Evolutionary conservation across 2,797 vertebrate genomes (phyloP).

Genomic region (Microcaecilia unicolor): DNA sequence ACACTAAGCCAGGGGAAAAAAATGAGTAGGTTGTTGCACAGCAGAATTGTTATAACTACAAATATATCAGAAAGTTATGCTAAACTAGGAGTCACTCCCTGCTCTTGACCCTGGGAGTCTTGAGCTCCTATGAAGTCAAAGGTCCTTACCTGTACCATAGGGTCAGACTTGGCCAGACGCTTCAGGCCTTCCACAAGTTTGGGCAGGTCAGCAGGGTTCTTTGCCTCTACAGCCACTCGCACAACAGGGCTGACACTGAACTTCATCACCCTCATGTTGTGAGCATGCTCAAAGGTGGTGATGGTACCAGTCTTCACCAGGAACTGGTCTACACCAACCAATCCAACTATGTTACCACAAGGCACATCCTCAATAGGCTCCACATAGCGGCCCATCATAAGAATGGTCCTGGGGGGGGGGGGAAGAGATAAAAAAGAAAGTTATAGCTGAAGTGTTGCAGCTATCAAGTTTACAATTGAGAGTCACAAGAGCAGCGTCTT

Average conservation of each 20-base stretch:
- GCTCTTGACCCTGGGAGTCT: no score
- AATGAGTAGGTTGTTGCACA: no score
- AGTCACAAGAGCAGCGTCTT: no score
- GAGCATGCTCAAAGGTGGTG: constrained; percentile 81
- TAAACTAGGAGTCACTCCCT: no score
- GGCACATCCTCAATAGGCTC: constrained; percentile 93
- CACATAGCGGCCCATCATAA: constrained; percentile 94
- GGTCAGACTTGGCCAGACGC: constrained; percentile 88
- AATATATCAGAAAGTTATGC: no score
- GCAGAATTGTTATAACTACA: no score
- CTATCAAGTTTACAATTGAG: no score
- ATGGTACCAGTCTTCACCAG: constrained; percentile 92
- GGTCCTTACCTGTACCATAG: constrained; percentile 83
- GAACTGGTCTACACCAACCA: constrained; percentile 90
- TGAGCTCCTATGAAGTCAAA: no score
- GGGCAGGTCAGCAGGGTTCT: constrained; percentile 86
- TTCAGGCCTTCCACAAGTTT: constrained; percentile 93
- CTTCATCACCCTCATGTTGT: constrained; percentile 97
- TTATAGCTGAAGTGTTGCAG: no score
- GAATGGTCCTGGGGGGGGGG: constrained; percentile 67
- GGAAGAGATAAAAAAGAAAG: no score
- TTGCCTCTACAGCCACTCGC: constrained; percentile 87
- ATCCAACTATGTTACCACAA: constrained; percentile 88
- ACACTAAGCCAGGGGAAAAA: constrained; percentile 49
- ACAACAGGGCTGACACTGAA: constrained; percentile 94